Base-by-base conservation (phyloP, 2,888 invertebrate genomes). In the Monopis laevigella region DNA sequence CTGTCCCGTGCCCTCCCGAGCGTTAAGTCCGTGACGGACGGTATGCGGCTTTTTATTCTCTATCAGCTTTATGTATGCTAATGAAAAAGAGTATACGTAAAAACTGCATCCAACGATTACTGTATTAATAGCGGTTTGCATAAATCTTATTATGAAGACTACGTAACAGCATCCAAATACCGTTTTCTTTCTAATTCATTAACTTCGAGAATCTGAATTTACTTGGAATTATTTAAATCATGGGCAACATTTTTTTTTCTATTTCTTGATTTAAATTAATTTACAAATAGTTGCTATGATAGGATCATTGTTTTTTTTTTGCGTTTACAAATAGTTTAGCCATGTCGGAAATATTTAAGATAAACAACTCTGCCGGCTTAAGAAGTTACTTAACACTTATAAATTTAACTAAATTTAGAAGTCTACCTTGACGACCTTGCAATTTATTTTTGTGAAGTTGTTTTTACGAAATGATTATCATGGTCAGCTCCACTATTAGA, bases 21-120 rank as follows among this genome's bases (percentile, higher is more conserved):
- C 69, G 61, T 56, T 59, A 62, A 58, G 53, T 46, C 46, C 12
- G 50, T 65, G 66, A 68, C 65, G 62, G 65, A 43, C 53, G 43
- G 46, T 45, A 55, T 54, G 54, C 58, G 55, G 55, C 56, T 56
- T 54, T 52, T 57, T 53, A 56, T 53, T 17, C 32, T 32, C 32
- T 17, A 16, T 14, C 32, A 13, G 17, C 32, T 17, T n/a, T 17
- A 32, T 17, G 17, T 17, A 32, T 32, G 32, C 16, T 14, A 30
- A 30, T 30, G 14, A 14, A 16, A 16, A 32, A 32, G n/a, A 32
- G 17, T 28, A 4, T 32, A 17, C 13, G 17, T 13, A 32, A 32
- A 32, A 32, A 30, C 30, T 14, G 6, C 28, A 28, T 13, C 14
- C 14, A 32, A 17, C 32, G 17, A 32, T 30, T 32, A 32, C 32